Evolutionary conservation across 1,140 invertebrate genomes (phyloP), one percentile per base, ranked within the genome.

Genomic region (Pachyrhynchus sulphureomaculatus): DNA sequence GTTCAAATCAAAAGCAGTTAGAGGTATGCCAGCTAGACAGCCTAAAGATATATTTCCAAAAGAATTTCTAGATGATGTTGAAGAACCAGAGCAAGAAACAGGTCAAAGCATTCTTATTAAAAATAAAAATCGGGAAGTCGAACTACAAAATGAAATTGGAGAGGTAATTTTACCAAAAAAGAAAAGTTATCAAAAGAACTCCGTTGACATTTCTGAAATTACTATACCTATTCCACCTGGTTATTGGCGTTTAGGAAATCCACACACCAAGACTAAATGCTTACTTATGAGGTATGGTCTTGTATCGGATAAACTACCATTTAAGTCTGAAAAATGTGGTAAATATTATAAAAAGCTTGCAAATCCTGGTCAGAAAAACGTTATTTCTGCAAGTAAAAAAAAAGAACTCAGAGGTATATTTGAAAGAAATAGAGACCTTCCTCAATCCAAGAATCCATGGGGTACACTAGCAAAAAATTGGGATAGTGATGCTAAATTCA

Each of bases 271-370:
- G 73, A 81, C 84, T 8, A 86, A 87, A 74, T 81, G 80, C 54
- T 81, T 92, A 52, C 81, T 92, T 54, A 77, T 93, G 62, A 77
- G 90, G 64, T 92, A 88, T 80, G 88, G 89, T 39, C 87, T 82
- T 17, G 82, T 79, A 70, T 73, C 80, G 54, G 87, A 90, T 68
- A 82, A 80, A 62, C 86, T 89, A 70, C 76, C 81, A 15, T 73
- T 74, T 56, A 81, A 82, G 62, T 79, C 83, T 26, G 83, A 88
- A 67, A 83, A 81, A 68, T 79, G 81, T 69, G 85, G 81, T 66
- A 79, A 84, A 55, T 87, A 85, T 75, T 88, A 87, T 57, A 80
- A 82, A 66, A 86, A 84, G 69, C 73, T 86, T 74, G 83, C 83
- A 15, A 87, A 85, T 69, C 84, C 84, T n/a, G 18, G 18, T n/a